Evolutionary conservation across 2,113 vertebrate species (phyloP).

Genomic region (Labrus mixtus): DNA sequence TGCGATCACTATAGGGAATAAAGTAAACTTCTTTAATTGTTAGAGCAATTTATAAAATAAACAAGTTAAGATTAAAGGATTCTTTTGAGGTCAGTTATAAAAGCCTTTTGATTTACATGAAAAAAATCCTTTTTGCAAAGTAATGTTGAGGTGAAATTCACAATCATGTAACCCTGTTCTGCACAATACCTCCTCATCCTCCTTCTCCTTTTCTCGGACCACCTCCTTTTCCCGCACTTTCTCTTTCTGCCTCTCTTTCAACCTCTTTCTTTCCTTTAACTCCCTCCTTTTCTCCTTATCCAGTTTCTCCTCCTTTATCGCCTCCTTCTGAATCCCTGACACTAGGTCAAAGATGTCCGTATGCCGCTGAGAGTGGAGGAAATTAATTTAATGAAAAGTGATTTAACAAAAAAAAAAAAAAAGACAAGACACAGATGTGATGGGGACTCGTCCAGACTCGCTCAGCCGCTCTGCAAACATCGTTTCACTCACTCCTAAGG

Average conservation of each 20-base stretch:
- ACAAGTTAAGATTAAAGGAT: background rate
- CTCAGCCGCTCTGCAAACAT: background rate
- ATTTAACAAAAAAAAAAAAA: conserved; percentile 15
- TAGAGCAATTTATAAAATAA: too few species aligned
- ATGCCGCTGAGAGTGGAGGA: conserved; percentile 79
- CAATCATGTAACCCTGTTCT: conserved; percentile 36
- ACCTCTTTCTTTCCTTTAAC: conserved; percentile 81
- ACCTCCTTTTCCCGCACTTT: conserved; percentile 73
- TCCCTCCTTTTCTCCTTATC: conserved; percentile 82
- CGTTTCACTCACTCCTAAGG: background rate
- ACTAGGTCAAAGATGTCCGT: conserved; percentile 87
- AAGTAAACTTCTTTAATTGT: background rate
- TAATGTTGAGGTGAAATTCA: conserved; percentile 64
- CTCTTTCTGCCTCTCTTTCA: conserved; percentile 79
- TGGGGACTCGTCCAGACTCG: background rate
- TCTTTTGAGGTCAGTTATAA: conserved; percentile 4
- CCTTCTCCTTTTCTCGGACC: conserved; percentile 73
- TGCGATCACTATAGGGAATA: background rate
- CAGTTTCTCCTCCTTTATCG: conserved; percentile 83
- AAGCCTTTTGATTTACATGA: conserved; percentile 12
- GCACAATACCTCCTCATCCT: conserved; percentile 85
- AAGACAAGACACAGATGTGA: background rate
- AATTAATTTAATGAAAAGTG: conserved; percentile 35
- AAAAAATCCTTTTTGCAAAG: background rate
- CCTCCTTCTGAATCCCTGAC: conserved; percentile 80